phyloP scores from a whole-genome alignment of 2,797 vertebrate species.

The Notoglanidium macrostoma region DNA sequence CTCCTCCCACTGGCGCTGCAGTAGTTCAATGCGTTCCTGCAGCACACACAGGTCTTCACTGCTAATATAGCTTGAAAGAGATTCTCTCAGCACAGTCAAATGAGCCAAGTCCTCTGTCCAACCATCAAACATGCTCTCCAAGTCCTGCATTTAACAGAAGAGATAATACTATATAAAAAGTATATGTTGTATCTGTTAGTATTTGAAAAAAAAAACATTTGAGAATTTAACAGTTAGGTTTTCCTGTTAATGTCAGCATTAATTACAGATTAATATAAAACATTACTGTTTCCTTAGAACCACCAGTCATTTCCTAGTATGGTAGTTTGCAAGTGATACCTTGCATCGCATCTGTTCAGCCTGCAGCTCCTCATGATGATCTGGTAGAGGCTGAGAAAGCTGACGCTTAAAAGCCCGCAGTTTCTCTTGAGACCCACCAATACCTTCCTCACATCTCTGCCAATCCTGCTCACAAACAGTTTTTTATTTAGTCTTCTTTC shows the following conservation, averaged over 20 bases:
- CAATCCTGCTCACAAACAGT: constrained; percentile 80
- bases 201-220: background rate
- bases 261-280: background rate
- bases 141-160: constrained; percentile 75
- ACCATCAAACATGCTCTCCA: constrained; percentile 85
- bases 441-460: constrained; percentile 91
- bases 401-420: constrained; percentile 90
- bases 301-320: background rate
- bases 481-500: background rate
- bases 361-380: constrained; percentile 92
- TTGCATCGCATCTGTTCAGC: constrained; percentile 92
- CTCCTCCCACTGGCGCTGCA: constrained; percentile 96
- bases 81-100: constrained; percentile 83
- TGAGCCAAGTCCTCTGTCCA: constrained; percentile 91
- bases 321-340: constrained; percentile 67
- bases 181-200: background rate
- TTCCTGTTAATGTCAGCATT: background rate
- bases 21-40: constrained; percentile 87
- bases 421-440: constrained; percentile 89
- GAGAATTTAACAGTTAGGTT: background rate
- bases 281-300: background rate
- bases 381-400: constrained; percentile 85
- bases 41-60: constrained; percentile 89
- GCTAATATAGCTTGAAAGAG: constrained; percentile 80
- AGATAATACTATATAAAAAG: background rate